Conservation (phyloP, 2,888 invertebrate genomes). For the Brachypalpus laphriformis region DNA sequence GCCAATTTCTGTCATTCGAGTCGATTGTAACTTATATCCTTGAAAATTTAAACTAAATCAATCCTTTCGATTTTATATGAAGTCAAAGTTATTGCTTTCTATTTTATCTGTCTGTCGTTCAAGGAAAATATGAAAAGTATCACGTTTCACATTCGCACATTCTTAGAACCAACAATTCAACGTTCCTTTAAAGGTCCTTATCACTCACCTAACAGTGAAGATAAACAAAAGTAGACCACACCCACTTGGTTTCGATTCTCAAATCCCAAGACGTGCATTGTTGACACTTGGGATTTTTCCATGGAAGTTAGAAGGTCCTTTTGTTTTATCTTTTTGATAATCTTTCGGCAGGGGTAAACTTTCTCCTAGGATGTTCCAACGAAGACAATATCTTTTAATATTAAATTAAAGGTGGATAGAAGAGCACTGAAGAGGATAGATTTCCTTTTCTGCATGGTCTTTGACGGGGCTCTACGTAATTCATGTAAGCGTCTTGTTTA, state of each 20-base stretch:
- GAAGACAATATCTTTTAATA: conserved; percentile 37
- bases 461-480: conserved; percentile 1
- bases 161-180: conserved; percentile 19
- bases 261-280: conserved; percentile 37
- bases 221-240: conserved; percentile 41
- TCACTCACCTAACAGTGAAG: conserved; percentile 12
- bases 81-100: background rate
- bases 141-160: conserved; percentile 31
- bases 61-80: conserved; percentile 1
- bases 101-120: background rate
- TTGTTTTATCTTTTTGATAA: background rate
- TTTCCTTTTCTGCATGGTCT: background rate
- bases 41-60: background rate
- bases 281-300: conserved; percentile 43
- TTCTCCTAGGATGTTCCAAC: conserved; percentile 2
- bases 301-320: conserved; percentile 22
- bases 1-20: background rate
- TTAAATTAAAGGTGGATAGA: conserved; percentile 44
- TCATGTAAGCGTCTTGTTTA: conserved; percentile 19
- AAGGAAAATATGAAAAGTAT: conserved; percentile 25
- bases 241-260: conserved; percentile 25
- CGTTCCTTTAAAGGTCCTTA: conserved; percentile 16
- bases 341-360: background rate
- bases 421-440: background rate
- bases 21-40: background rate